Conservation (phyloP, 2,797 vertebrate genomes). For the Apogon talboti region DNA sequence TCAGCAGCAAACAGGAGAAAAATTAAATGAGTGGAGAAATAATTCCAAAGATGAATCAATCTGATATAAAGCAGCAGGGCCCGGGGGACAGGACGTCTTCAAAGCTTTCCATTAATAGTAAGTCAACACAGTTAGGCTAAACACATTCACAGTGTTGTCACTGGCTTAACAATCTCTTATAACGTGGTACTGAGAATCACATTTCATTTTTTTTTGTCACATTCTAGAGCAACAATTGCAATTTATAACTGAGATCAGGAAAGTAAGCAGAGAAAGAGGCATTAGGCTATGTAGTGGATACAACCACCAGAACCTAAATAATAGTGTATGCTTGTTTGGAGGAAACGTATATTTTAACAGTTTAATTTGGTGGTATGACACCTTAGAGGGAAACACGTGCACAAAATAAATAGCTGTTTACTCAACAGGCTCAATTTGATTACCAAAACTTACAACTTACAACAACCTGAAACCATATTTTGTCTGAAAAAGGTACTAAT, state of each 20-base stretch:
- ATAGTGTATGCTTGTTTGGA: conserved; percentile 18
- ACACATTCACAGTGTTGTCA: conserved; percentile 36
- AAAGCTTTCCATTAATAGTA: conserved; percentile 63
- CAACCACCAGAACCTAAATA: conserved; percentile 14
- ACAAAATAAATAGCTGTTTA: conserved; percentile 5
- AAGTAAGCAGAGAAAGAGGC: conserved; percentile 13
- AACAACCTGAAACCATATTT: conserved; percentile 7
- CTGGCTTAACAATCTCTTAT: conserved; percentile 8
- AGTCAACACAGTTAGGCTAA: conserved; percentile 50
- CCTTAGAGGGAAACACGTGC: conserved; percentile 13
- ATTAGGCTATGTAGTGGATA: neutral
- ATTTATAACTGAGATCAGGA: conserved; percentile 6
- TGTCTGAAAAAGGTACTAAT: conserved; percentile 3
- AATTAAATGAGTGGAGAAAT: conserved; percentile 51
- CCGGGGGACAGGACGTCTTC: conserved; percentile 41
- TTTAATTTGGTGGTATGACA: conserved; percentile 21
- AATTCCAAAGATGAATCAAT: conserved; percentile 58
- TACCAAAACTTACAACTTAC: conserved; percentile 14
- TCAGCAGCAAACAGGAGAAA: conserved; percentile 43
- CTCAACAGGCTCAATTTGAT: conserved; percentile 2
- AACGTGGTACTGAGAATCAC: conserved; percentile 18
- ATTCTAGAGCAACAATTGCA: conserved; percentile 8
- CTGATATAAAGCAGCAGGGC: conserved; percentile 46
- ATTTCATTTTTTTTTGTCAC: conserved; percentile 36
- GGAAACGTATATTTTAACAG: neutral